A percentile compares a stretch with the other conserved stretches of the same genome.
These are phyloP conservation scores for Agelastica alni DNA, from an alignment of 2,888 invertebrate genomes.

Conservation along the genomic window DNA sequence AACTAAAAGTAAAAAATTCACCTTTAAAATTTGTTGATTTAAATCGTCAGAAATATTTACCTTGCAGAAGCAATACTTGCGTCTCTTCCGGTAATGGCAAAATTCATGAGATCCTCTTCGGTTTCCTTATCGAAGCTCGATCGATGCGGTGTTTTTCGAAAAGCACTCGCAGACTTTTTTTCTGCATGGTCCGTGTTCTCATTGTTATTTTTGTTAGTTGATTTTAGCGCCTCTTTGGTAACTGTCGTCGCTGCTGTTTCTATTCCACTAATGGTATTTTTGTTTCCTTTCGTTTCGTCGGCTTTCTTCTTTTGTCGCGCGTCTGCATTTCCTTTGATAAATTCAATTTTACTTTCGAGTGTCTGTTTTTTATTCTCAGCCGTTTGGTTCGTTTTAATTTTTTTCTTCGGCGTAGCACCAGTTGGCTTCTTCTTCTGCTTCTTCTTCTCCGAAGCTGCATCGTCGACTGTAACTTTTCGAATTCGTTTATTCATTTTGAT, in stretches of 20 bases:
- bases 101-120: constrained; percentile 45
- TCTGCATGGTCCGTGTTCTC: neutral
- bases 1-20: no score
- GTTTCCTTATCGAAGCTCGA: neutral
- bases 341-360: neutral
- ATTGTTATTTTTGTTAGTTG: neutral
- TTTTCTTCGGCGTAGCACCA: neutral
- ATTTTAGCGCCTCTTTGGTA: neutral
- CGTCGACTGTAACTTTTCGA: neutral
- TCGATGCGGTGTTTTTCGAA: neutral
- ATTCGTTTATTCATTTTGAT: neutral
- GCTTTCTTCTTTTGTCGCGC: no score
- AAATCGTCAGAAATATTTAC: constrained; percentile 25
- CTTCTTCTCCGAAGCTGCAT: neutral
- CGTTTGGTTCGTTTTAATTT: neutral
- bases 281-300: neutral
- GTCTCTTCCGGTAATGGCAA: constrained; percentile 41
- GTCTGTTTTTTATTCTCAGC: neutral
- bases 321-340: no score
- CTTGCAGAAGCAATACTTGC: constrained; percentile 29
- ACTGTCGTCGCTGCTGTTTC: neutral
- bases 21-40: neutral
- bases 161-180: neutral
- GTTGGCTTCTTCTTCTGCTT: neutral
- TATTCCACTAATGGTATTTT: neutral